phyloP scores from a whole-genome alignment of 2,888 invertebrate genomes.

The Apamea anceps region DNA sequence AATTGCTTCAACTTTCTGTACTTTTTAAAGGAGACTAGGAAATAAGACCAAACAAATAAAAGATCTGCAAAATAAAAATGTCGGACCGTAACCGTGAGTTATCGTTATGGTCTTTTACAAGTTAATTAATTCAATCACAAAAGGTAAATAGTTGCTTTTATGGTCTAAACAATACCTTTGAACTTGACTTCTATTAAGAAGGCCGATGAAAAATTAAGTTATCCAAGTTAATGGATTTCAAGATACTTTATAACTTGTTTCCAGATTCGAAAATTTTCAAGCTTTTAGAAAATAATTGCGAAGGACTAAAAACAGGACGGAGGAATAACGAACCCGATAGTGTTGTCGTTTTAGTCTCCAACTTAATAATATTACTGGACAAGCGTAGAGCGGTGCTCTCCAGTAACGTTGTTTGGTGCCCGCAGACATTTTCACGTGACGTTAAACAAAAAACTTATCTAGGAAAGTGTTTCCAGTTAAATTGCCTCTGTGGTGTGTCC shows the following conservation, averaged over 20 bases:
- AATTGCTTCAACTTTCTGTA: conserved; percentile 15
- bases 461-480: neutral
- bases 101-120: conserved; percentile 17
- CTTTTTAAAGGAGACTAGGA: neutral
- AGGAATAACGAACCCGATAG: conserved; percentile 7
- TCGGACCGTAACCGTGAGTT: conserved; percentile 3
- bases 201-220: conserved; percentile 38
- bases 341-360: conserved; percentile 6
- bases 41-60: conserved; percentile 8
- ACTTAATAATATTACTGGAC: neutral
- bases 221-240: conserved; percentile 4
- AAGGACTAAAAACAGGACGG: neutral
- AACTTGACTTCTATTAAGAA: conserved; percentile 56
- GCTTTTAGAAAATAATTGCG: neutral
- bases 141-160: conserved; percentile 41
- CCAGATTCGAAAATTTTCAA: neutral
- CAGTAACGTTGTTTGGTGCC: conserved; percentile 2
- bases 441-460: conserved; percentile 15
- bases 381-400: neutral
- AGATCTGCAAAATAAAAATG: neutral
- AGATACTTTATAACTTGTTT: neutral
- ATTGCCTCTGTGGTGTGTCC: neutral
- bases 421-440: conserved; percentile 6
- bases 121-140: conserved; percentile 27
- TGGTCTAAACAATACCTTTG: conserved; percentile 42